Evolutionary conservation across 2,888 invertebrate genomes (phyloP).

Genomic region (Antheraea assamensis): DNA sequence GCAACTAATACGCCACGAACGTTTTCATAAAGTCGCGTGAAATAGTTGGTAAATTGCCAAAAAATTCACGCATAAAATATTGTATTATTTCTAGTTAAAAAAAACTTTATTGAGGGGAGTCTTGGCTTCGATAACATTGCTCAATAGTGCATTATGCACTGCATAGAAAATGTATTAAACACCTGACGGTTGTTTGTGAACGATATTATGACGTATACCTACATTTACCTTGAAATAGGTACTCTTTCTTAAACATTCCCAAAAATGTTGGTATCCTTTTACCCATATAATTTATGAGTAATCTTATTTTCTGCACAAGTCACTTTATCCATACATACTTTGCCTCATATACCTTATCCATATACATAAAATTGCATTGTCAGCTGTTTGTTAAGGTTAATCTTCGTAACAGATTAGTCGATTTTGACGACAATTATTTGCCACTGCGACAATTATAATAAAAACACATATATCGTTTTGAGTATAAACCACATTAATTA

Average conservation of each 20-base stretch:
- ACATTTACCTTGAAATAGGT: not conserved
- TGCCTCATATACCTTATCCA: too few species aligned
- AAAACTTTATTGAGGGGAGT: not conserved
- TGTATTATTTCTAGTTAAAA: not conserved
- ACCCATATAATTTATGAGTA: too few species aligned
- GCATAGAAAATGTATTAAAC: not conserved
- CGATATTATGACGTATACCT: not conserved
- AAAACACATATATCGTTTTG: too few species aligned
- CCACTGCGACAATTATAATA: too few species aligned
- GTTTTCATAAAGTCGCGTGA: conserved; percentile 57
- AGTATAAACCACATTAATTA: too few species aligned
- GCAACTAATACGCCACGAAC: conserved; percentile 55
- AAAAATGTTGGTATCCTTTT: too few species aligned
- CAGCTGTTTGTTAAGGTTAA: too few species aligned
- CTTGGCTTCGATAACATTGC: not conserved
- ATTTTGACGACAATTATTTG: too few species aligned
- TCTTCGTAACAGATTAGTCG: too few species aligned
- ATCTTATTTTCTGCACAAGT: too few species aligned
- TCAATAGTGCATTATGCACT: not conserved
- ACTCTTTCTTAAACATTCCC: not conserved
- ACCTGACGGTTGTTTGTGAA: not conserved
- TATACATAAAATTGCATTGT: too few species aligned
- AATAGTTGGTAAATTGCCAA: conserved; percentile 32
- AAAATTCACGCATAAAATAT: not conserved
- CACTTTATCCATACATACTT: too few species aligned